Evolutionary conservation across 2,113 vertebrate species (phyloP), one percentile per base, ranked within the genome.

Genomic region (Trichechus manatus): DNA sequence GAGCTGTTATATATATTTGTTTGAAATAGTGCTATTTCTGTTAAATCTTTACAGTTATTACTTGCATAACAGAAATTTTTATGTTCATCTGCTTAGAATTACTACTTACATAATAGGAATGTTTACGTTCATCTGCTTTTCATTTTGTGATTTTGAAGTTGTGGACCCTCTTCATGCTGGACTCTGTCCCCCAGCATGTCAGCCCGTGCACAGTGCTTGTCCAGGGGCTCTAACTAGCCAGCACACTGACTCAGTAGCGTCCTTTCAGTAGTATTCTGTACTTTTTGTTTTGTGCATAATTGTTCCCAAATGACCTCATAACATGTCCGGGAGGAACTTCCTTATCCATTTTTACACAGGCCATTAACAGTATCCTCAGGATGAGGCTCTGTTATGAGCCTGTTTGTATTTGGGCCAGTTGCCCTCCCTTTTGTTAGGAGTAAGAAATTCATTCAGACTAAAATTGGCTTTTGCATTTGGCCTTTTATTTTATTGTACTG

Each of bases 11-110:
- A 19, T 23, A 0, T 95, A 3, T 94, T 89, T 89, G 56, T 64
- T 97, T 98, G 82, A 98, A 97, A 96, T 98, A 96, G 93, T 97
- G 94, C 95, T 91, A 22, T 74, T 89, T 96, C 17, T 93, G 23
- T 96, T 47, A 44, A 1, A 83, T 84, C 39, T 91, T 83, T 78
- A 20, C 11, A 23, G n/a, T 23, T n/a, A 25, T 56, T 89, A 1
- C 74, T 96, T 92, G 44, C 0, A 0, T 61, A 31, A n/a, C 59
- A 42, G 36, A 56, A 22, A 79, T 77, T 88, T 84, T 96, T 80
- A 15, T 91, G 70, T 19, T 77, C 33, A 19, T 92, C n/a, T 56
- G 53, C 53, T 56, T 56, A 56, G 53, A 56, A 56, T 56, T 11
- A 56, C 53, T 56, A 15, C 53, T 56, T 56, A 56, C 53, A 15